These are phyloP conservation scores for Elephas maximus DNA, from an alignment of 2,113 vertebrate species.

Conservation along the genomic window DNA sequence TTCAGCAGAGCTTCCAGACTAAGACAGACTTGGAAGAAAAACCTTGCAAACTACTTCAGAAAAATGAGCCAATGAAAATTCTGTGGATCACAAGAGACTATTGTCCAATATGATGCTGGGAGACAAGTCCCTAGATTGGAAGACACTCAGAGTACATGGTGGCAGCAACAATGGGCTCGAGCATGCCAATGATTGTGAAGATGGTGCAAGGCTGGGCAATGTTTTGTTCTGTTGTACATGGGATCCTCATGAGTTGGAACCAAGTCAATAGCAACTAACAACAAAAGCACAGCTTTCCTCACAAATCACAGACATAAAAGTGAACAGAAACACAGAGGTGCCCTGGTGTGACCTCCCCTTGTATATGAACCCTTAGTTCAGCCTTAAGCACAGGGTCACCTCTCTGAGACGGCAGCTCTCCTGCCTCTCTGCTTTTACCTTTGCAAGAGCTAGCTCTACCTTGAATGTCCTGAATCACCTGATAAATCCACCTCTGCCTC, in stretches of 20 bases:
- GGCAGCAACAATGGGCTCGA: neutral
- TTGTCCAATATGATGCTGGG: neutral
- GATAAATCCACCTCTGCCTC: neutral
- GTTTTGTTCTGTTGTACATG: neutral
- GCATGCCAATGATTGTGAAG: neutral
- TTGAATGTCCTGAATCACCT: neutral
- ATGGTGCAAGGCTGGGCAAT: neutral
- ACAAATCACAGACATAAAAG: rapidly evolving
- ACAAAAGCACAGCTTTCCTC: neutral
- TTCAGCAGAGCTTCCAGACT: neutral
- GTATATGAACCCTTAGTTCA: neutral
- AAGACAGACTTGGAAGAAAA: neutral
- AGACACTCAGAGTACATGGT: neutral
- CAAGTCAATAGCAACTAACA: neutral
- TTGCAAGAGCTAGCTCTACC: neutral
- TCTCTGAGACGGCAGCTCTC: neutral
- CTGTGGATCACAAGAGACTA: neutral
- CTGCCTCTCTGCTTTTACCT: neutral
- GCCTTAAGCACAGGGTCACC: neutral
- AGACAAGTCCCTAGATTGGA: neutral
- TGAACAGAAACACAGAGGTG: neutral
- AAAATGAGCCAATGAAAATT: neutral
- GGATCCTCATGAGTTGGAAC: neutral
- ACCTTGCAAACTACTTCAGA: neutral
- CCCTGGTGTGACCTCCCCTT: neutral